Evolutionary conservation across 2,113 vertebrate species (phyloP).

Genomic region (Oreochromis spilurus): DNA sequence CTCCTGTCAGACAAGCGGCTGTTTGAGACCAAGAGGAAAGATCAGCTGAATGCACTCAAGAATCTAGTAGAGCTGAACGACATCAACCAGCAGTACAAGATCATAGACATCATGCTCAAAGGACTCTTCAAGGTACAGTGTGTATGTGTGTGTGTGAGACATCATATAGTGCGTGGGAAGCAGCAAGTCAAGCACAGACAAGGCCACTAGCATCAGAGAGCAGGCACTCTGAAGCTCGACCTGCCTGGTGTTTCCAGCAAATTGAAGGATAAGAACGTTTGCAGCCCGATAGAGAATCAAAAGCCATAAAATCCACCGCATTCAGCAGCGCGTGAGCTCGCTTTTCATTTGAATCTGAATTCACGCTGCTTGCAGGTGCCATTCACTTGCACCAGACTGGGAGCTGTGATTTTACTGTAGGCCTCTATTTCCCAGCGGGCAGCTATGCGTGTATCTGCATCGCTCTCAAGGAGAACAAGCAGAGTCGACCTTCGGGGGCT

Average conservation of each 20-base stretch:
- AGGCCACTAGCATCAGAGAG: neutral
- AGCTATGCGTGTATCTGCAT: neutral
- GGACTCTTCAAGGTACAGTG: slow-evolving; percentile 90
- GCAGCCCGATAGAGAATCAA: neutral
- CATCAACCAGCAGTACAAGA: slow-evolving; percentile 97
- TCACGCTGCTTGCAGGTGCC: neutral
- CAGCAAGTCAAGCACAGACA: neutral
- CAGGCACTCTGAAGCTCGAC: neutral
- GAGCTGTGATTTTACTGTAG: neutral
- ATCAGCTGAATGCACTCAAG: slow-evolving; percentile 93
- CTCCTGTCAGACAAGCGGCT: slow-evolving; percentile 86
- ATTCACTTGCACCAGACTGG: neutral
- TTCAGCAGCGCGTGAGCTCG: neutral
- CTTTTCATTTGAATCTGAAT: slow-evolving; percentile 17
- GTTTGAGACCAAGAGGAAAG: slow-evolving; percentile 95
- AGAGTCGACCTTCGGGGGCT: slow-evolving; percentile 6
- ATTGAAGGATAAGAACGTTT: neutral
- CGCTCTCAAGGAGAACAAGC: slow-evolving; percentile 31
- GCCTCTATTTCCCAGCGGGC: neutral
- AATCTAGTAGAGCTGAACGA: slow-evolving; percentile 94
- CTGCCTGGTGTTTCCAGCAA: neutral
- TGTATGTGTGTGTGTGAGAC: neutral
- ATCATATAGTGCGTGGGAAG: neutral
- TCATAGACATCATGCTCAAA: slow-evolving; percentile 98
- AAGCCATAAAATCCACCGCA: neutral